phyloP scores from a whole-genome alignment of 2,797 vertebrate species.

The Acanthopagrus latus region DNA sequence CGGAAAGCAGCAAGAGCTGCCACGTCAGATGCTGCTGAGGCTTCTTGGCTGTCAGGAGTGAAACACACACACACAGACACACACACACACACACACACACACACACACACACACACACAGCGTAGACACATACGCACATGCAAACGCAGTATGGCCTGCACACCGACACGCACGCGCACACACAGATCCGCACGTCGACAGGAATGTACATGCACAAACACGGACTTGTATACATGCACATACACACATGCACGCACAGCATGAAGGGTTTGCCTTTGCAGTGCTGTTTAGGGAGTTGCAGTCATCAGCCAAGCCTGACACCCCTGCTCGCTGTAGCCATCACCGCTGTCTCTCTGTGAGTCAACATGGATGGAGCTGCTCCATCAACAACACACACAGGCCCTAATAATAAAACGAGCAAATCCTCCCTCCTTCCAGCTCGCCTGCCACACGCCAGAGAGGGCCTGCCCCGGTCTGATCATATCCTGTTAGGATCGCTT shows the following conservation, averaged over 20 bases:
- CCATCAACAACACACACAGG: slow-evolving; percentile 69
- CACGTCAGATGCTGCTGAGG: slow-evolving; percentile 83
- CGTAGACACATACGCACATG: slow-evolving; percentile 33
- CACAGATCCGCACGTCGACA: slow-evolving; percentile 42
- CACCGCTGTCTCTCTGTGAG: slow-evolving; percentile 71
- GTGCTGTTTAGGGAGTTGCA: slow-evolving; percentile 60
- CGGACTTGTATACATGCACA: not conserved
- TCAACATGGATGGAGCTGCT: slow-evolving; percentile 71
- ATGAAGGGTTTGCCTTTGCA: slow-evolving; percentile 66
- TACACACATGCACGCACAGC: slow-evolving; percentile 36
- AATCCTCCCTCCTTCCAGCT: slow-evolving; percentile 64
- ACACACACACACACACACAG: slow-evolving; percentile 35
- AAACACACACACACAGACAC: slow-evolving; percentile 55
- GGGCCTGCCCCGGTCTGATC: slow-evolving; percentile 46
- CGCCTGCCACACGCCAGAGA: slow-evolving; percentile 50
- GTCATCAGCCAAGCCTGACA: slow-evolving; percentile 70
- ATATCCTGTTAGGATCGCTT: slow-evolving; percentile 52
- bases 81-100: slow-evolving; percentile 37
- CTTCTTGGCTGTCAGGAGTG: slow-evolving; percentile 80
- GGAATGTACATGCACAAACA: slow-evolving; percentile 33
- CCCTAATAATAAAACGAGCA: slow-evolving; percentile 71
- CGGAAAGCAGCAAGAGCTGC: slow-evolving; percentile 78
- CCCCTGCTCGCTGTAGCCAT: slow-evolving; percentile 66
- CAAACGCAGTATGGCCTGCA: slow-evolving; percentile 38
- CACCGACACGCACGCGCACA: slow-evolving; percentile 27